Conservation (phyloP, 2,113 vertebrate species). For the Anolis sagrei region DNA sequence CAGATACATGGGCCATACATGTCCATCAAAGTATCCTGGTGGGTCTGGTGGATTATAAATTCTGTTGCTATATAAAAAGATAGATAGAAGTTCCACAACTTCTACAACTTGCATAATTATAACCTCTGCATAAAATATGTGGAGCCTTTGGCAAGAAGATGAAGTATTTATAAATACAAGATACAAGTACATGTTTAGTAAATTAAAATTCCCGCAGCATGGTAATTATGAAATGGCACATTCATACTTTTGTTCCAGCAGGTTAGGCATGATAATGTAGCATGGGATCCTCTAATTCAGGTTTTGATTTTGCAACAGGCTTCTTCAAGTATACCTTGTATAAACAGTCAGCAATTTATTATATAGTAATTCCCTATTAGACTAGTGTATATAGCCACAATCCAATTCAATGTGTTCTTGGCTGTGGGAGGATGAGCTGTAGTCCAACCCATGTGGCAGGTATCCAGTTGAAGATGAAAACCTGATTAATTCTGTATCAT, state of each 20-base stretch:
- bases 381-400: too few species aligned
- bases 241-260: not conserved
- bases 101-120: not conserved
- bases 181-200: not conserved
- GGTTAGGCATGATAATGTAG: not conserved
- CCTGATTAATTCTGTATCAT: not conserved
- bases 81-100: slow-evolving; percentile 28
- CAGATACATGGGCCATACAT: slow-evolving; percentile 96
- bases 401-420: not conserved
- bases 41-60: slow-evolving; percentile 88
- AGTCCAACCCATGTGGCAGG: not conserved
- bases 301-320: not conserved
- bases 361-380: too few species aligned
- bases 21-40: slow-evolving; percentile 90
- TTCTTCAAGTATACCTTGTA: not conserved
- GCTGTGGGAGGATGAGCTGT: not conserved
- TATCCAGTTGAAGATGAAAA: not conserved
- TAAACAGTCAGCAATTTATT: not conserved
- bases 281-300: not conserved
- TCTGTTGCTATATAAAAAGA: slow-evolving; percentile 80
- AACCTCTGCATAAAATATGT: not conserved
- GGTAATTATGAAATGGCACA: not conserved
- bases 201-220: not conserved
- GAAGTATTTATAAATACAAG: not conserved
- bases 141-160: not conserved